Evolutionary conservation across 92 coral and sea anemone genomes (phyloP).

Genomic region (Epizoanthus scotinus): DNA sequence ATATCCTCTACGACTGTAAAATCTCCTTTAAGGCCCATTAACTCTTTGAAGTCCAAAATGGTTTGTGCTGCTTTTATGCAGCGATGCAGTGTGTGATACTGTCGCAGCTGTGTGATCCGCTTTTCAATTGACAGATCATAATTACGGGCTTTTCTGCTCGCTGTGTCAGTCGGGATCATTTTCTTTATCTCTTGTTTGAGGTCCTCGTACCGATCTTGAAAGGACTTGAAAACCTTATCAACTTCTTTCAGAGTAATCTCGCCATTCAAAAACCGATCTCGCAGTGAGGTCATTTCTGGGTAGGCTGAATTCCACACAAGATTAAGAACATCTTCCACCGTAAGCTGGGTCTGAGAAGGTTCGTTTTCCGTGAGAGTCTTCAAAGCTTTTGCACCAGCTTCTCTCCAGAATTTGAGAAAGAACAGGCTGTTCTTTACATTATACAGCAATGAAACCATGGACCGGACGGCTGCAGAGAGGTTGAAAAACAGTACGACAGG

Average conservation of each 20-base stretch:
- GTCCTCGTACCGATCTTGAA: not conserved
- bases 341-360: slow-evolving; percentile 12
- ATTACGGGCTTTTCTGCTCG: not conserved
- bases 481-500: slow-evolving; percentile 59
- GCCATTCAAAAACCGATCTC: no score
- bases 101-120: no score
- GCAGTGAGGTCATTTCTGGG: no score
- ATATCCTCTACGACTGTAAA: no score
- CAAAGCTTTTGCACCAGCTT: slow-evolving; percentile 44
- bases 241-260: no score
- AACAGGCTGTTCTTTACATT: slow-evolving; percentile 55
- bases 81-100: no score
- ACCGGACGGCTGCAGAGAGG: slow-evolving; percentile 44
- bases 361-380: slow-evolving; percentile 21
- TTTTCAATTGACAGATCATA: no score
- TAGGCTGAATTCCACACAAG: slow-evolving; percentile 52
- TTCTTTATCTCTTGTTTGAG: no score
- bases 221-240: no score
- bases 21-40: slow-evolving; percentile 58
- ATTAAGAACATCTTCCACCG: slow-evolving; percentile 51
- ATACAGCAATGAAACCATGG: slow-evolving; percentile 53
- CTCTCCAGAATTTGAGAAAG: slow-evolving; percentile 65
- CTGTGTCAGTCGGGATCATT: not conserved
- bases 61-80: no score
- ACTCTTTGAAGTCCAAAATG: slow-evolving; percentile 52